Conservation (phyloP, 2,888 invertebrate species). For the Aleiodes leptofemur region DNA sequence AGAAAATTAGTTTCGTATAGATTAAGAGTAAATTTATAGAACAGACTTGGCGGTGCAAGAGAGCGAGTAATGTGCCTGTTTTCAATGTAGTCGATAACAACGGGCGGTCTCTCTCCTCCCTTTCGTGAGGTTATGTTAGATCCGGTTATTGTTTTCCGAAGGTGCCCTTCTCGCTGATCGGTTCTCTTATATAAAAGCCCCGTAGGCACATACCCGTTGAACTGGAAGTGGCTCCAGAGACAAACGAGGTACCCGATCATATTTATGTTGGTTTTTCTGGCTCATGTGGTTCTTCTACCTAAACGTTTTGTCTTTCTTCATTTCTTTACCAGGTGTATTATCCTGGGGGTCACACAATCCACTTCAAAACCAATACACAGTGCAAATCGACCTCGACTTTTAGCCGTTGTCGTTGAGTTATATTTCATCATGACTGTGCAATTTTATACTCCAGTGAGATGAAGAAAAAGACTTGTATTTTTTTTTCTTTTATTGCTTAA, state of each 20-base stretch:
- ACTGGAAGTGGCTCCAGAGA: constrained; percentile 46
- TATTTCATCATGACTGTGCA: neutral
- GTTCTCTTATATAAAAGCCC: constrained; percentile 11
- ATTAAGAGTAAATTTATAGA: neutral
- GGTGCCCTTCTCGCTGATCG: constrained; percentile 19
- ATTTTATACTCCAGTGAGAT: constrained; percentile 3
- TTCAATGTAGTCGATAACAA: constrained; percentile 44
- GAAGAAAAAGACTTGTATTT: neutral
- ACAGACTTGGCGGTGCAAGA: neutral
- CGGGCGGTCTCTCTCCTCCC: constrained; percentile 43
- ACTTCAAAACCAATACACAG: constrained; percentile 2
- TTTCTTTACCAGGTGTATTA: constrained; percentile 15
- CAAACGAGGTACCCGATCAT: constrained; percentile 46
- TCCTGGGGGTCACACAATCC: constrained; percentile 11
- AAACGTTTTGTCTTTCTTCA: neutral
- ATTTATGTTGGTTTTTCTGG: constrained; percentile 41
- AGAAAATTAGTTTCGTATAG: neutral
- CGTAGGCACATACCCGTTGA: constrained; percentile 31
- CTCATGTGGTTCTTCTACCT: constrained; percentile 23
- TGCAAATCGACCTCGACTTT: constrained; percentile 13
- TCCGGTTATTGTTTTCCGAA: constrained; percentile 47
- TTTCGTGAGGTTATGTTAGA: constrained; percentile 35
- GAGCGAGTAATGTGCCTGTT: constrained; percentile 43
- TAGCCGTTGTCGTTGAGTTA: constrained; percentile 9
- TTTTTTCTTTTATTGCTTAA: neutral